Evolutionary conservation across 2,113 vertebrate species (phyloP), one percentile per base, ranked within the genome.

Genomic region (Trematocara macrostoma): DNA sequence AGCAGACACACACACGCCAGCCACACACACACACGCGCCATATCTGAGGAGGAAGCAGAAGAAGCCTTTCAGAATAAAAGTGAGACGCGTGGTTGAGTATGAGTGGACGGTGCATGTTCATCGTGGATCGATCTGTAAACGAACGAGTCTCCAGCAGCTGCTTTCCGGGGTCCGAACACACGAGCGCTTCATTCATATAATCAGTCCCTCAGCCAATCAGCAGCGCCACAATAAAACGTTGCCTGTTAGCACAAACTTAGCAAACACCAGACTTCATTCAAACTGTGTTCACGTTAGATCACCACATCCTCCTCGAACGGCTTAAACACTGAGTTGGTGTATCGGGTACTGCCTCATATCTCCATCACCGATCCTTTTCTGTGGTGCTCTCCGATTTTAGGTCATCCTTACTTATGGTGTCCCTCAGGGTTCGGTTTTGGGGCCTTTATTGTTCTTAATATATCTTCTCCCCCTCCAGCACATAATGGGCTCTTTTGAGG

Each of bases 11-110:
- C 67, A 78, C 82, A 89, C 69, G 61, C 29, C 78, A 92, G 57
- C 90, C 78, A 91, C 81, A 45, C 81, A 87, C 86, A 74, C 84
- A 85, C 82, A 53, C 79, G 3, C 82, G 57, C 89, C 93, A 94
- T 94, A 31, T 86, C 94, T 94, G 91, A 23, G 31, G 82, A 87
- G 2, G 85, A 16, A 90, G 10, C 88, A 15, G 57, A 40, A 42
- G 16, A 69, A 12, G 1, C 26, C 5, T 86, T 56, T 80, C 42
- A 87, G 69, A 82, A 61, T 76, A 86, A 81, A 82, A 34, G 8
- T 29, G 9, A 64, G 18, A 55, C 15, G 18, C 7, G 15, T 67
- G 35, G 38, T 20, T 40, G 34, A 64, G 34, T 12, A 12, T 14
- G 61, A 69, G 12, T 42, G 11, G 64, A 8, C 23, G 64, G 5